Percentiles rank a stretch among this genome's conserved stretches.
These are phyloP conservation scores for Diadophis punctatus DNA, from an alignment of 2,113 vertebrate species.

Conservation along the genomic window DNA sequence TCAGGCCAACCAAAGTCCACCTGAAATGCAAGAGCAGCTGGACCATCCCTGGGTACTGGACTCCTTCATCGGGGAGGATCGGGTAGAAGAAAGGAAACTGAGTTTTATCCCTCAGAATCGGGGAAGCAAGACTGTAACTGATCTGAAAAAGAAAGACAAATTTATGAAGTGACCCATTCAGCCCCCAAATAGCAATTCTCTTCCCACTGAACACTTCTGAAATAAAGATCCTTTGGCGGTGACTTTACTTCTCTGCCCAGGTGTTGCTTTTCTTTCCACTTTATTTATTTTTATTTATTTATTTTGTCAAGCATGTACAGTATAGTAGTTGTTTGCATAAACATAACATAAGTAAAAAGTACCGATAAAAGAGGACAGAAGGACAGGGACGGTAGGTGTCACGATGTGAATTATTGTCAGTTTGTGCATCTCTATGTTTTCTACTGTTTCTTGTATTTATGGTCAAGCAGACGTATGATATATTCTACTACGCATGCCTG, in stretches of 20 bases:
- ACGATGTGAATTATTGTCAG: no score
- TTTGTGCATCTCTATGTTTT: no score
- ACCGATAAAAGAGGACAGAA: no score
- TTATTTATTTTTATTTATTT: no score
- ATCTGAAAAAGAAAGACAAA: not conserved
- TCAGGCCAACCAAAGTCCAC: not conserved
- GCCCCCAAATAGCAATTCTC: not conserved
- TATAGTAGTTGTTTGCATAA: no score
- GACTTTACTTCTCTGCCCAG: not conserved
- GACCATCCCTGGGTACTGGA: not conserved
- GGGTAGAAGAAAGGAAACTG: not conserved
- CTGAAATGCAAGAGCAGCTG: not conserved
- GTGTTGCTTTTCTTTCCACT: not conserved
- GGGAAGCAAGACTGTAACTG: not conserved
- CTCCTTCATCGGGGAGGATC: not conserved
- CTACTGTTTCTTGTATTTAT: no score
- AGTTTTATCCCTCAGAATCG: not conserved
- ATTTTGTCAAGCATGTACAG: no score
- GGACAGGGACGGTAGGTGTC: no score
- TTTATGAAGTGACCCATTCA: not conserved
- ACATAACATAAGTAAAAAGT: no score
- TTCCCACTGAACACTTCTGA: not conserved
- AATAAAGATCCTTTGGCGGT: not conserved
- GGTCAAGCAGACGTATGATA: no score
- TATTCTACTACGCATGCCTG: no score